These are phyloP conservation scores for Penaeus japonicus DNA, from an alignment of 1,140 invertebrate species.

Conservation along the genomic window DNA sequence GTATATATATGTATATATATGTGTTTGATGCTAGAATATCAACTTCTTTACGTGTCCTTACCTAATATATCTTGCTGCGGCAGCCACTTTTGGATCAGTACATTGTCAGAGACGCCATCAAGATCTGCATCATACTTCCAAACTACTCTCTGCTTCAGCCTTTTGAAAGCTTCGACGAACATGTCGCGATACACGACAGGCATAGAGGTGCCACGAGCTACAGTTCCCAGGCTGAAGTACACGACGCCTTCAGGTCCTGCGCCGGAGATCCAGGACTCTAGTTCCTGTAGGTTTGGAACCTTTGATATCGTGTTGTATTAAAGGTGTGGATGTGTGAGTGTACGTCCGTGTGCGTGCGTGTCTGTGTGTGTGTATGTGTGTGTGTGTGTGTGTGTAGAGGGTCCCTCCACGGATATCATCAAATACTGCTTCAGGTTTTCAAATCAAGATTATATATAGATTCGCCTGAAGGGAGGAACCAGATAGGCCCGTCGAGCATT, in stretches of 20 bases:
- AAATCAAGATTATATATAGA: no score
- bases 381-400: no score
- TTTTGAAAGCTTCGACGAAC: neutral
- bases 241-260: neutral
- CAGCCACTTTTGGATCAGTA: neutral
- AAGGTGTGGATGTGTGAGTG: neutral
- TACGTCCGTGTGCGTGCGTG: no score
- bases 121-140: neutral
- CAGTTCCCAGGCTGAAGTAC: neutral
- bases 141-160: neutral
- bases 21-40: no score
- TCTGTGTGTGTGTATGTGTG: no score
- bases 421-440: no score
- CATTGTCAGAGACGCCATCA: neutral
- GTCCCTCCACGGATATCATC: no score
- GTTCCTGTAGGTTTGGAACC: neutral
- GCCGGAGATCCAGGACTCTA: neutral
- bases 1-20: no score
- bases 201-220: neutral
- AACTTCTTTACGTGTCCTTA: neutral
- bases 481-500: no score
- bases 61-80: neutral
- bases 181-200: neutral
- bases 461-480: no score
- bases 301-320: neutral